Conservation (phyloP, 2,888 invertebrate species). For the Apoda limacodes region DNA sequence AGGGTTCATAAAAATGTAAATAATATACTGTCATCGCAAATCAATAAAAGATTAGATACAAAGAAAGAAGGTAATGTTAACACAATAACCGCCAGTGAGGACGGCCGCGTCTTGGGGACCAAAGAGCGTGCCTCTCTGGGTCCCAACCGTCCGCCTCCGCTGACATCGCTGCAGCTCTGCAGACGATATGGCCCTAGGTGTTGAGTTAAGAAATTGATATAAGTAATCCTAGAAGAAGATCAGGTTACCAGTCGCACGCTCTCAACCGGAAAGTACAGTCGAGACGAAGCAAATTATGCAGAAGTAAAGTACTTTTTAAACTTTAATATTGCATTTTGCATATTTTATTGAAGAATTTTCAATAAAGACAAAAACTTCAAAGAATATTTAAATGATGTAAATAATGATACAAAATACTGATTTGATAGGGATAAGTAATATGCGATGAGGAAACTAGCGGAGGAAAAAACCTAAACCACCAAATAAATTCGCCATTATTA, state of each 20-base stretch:
- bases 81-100: slow-evolving; percentile 69
- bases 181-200: slow-evolving; percentile 32
- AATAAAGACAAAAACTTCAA: no score
- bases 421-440: no score
- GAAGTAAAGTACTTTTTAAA: no score
- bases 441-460: no score
- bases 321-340: no score
- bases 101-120: slow-evolving; percentile 54
- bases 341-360: no score
- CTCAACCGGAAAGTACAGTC: slow-evolving; percentile 41
- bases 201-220: slow-evolving; percentile 49
- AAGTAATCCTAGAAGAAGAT: slow-evolving; percentile 44
- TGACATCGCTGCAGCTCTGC: slow-evolving; percentile 38
- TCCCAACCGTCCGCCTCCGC: slow-evolving; percentile 20
- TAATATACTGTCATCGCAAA: slow-evolving; percentile 36
- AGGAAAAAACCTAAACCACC: no score
- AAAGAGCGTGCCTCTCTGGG: slow-evolving; percentile 35
- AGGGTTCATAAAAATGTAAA: slow-evolving; percentile 35
- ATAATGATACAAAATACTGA: no score
- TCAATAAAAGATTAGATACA: no score
- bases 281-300: slow-evolving; percentile 21
- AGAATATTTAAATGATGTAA: no score
- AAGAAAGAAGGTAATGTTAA: slow-evolving; percentile 58
- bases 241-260: slow-evolving; percentile 48
- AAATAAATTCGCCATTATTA: no score